Evolutionary conservation across 2,888 invertebrate species (phyloP).

Genomic region (Drosophila neonasuta): DNA sequence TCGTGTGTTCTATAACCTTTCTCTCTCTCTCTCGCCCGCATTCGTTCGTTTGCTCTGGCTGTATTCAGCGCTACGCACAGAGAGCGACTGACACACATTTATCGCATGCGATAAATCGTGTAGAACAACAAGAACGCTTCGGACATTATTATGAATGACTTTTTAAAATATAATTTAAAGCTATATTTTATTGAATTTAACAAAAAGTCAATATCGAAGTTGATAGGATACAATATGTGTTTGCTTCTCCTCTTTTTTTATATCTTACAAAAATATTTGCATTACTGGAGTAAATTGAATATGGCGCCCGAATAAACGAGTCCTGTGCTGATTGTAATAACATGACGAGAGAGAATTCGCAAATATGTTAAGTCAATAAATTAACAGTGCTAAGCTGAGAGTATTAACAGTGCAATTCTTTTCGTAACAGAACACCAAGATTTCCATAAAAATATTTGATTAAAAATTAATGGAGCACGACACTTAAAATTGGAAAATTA

Average conservation of each 20-base stretch:
- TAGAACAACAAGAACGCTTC: background rate
- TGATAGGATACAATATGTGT: too few species aligned
- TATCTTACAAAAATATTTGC: background rate
- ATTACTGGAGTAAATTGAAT: conserved; percentile 1
- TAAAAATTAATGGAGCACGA: conserved; percentile 32
- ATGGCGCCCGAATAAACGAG: conserved; percentile 28
- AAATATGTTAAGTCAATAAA: conserved; percentile 13
- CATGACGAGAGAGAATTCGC: conserved; percentile 13
- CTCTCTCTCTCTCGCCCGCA: conserved; percentile 12
- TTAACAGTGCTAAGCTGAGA: conserved; percentile 34
- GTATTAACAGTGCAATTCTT: conserved; percentile 8
- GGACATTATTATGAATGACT: background rate
- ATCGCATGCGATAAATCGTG: conserved; percentile 47
- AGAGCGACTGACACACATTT: conserved; percentile 15
- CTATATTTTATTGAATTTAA: background rate
- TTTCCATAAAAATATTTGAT: conserved; percentile 27
- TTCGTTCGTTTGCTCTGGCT: conserved; percentile 6
- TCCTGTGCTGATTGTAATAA: conserved; percentile 19
- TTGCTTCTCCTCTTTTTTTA: too few species aligned
- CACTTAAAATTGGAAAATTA: conserved; percentile 1
- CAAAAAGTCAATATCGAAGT: too few species aligned
- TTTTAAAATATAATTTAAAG: background rate
- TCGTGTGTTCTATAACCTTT: conserved; percentile 28
- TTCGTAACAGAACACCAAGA: conserved; percentile 14
- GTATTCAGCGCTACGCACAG: conserved; percentile 34